These are phyloP conservation scores for Nasonia vitripennis DNA, from an alignment of 1,140 invertebrate species.

Conservation along the genomic window DNA sequence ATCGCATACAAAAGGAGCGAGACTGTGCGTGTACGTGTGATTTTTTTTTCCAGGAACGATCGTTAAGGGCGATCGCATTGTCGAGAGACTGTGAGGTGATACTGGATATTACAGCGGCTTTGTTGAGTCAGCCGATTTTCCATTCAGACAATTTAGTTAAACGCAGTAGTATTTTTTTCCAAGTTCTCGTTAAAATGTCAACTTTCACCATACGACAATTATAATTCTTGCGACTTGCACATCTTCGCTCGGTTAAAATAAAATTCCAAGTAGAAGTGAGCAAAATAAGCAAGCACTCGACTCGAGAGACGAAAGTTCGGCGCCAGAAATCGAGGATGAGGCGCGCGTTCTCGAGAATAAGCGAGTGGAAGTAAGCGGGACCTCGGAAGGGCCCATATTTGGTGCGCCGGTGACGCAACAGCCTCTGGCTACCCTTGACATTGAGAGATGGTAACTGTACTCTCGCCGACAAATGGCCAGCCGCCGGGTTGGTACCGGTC, in stretches of 20 bases:
- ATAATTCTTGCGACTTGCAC: neutral
- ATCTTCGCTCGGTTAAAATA: neutral
- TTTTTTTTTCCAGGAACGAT: neutral
- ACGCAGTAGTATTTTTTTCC: neutral
- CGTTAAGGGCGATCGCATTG: neutral
- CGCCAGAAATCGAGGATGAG: slow-evolving; percentile 26
- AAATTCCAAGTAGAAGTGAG: neutral
- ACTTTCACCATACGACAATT: neutral
- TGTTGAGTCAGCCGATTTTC: neutral
- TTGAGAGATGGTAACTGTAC: slow-evolving; percentile 48
- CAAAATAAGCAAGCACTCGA: neutral
- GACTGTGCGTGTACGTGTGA: neutral
- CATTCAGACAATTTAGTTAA: neutral
- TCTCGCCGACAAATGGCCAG: slow-evolving; percentile 25
- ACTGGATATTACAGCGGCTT: neutral
- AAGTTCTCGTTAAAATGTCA: neutral
- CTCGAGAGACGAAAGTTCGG: slow-evolving; percentile 26
- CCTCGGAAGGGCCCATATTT: slow-evolving; percentile 21
- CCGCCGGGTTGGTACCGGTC: neutral
- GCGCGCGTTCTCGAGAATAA: neutral
- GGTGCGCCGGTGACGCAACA: slow-evolving; percentile 19
- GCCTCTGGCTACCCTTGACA: slow-evolving; percentile 44
- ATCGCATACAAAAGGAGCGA: neutral
- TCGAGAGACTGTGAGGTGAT: neutral
- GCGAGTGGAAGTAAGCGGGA: slow-evolving; percentile 16